phyloP scores from a whole-genome alignment of 1,140 invertebrate species.

The Anastatus disparis region DNA sequence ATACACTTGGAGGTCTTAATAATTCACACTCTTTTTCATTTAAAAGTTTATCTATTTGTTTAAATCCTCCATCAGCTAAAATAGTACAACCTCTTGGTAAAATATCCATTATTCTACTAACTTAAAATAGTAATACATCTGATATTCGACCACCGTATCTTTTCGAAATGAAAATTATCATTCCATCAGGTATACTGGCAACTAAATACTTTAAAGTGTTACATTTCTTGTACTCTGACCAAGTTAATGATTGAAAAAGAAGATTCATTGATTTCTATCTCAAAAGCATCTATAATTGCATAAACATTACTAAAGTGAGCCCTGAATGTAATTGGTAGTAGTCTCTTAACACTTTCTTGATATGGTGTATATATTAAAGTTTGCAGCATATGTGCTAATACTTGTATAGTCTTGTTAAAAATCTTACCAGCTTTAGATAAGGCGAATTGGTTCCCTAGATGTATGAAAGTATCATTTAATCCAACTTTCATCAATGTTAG shows the following conservation, averaged over 20 bases:
- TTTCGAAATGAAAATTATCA: conserved; percentile 60
- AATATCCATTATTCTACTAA: conserved; percentile 52
- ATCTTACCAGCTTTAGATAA: no score
- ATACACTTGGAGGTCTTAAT: conserved; percentile 44
- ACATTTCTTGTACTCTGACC: conserved; percentile 62
- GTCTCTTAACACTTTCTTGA: no score
- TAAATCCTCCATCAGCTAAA: conserved; percentile 56
- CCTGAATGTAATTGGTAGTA: conserved; percentile 42
- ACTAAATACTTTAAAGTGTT: conserved; percentile 65
- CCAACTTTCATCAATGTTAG: no score
- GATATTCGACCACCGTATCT: conserved; percentile 60
- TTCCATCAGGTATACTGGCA: conserved; percentile 60
- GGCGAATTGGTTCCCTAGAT: no score
- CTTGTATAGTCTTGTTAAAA: background rate
- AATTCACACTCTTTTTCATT: conserved; percentile 28
- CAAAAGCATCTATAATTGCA: conserved; percentile 56
- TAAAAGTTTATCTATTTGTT: conserved; percentile 51
- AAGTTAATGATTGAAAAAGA: conserved; percentile 54
- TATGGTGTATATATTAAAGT: background rate
- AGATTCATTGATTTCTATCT: conserved; percentile 60
- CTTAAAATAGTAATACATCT: conserved; percentile 56
- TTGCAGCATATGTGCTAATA: background rate
- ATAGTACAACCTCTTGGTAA: conserved; percentile 52
- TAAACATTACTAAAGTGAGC: conserved; percentile 47
- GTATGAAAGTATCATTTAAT: no score